A percentile compares a stretch with the other conserved stretches of the same genome.
These are phyloP conservation scores for Rattus rattus DNA, from an alignment of 2,113 vertebrate species.

Conservation along the genomic window DNA sequence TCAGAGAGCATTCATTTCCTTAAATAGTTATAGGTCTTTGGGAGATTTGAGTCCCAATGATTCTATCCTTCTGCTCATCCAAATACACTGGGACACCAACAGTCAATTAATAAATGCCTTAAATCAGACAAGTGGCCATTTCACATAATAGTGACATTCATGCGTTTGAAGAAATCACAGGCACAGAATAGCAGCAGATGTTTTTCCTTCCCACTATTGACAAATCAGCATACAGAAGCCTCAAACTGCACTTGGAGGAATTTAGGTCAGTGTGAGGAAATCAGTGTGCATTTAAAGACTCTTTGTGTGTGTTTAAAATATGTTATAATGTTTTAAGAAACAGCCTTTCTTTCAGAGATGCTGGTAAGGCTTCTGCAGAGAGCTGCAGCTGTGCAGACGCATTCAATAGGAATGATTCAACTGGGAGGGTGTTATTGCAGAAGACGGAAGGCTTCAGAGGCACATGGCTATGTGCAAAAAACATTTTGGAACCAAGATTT, in stretches of 20 bases:
- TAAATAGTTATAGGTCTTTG: conserved; percentile 52
- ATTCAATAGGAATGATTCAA: conserved; percentile 39
- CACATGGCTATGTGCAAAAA: background rate
- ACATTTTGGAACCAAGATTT: background rate
- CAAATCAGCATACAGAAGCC: conserved; percentile 59
- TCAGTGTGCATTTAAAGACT: conserved; percentile 75
- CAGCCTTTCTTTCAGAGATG: conserved; percentile 64
- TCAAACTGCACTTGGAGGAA: conserved; percentile 26
- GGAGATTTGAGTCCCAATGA: conserved; percentile 47
- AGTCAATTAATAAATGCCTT: conserved; percentile 73
- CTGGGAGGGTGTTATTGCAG: background rate
- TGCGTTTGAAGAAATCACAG: conserved; percentile 52
- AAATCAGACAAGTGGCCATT: conserved; percentile 63
- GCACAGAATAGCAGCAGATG: conserved; percentile 61
- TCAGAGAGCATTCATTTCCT: conserved; percentile 54
- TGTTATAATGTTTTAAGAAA: conserved; percentile 67
- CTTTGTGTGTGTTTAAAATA: conserved; percentile 72
- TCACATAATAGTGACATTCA: conserved; percentile 58
- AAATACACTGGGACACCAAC: conserved; percentile 39
- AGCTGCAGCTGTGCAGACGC: conserved; percentile 60
- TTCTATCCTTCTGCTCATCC: conserved; percentile 3
- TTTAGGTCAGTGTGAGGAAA: conserved; percentile 77
- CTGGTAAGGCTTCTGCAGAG: conserved; percentile 40
- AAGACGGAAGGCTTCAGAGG: background rate
- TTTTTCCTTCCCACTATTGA: conserved; percentile 61